phyloP scores from a whole-genome alignment of 2,797 vertebrate genomes.

The Propithecus perrieri region DNA sequence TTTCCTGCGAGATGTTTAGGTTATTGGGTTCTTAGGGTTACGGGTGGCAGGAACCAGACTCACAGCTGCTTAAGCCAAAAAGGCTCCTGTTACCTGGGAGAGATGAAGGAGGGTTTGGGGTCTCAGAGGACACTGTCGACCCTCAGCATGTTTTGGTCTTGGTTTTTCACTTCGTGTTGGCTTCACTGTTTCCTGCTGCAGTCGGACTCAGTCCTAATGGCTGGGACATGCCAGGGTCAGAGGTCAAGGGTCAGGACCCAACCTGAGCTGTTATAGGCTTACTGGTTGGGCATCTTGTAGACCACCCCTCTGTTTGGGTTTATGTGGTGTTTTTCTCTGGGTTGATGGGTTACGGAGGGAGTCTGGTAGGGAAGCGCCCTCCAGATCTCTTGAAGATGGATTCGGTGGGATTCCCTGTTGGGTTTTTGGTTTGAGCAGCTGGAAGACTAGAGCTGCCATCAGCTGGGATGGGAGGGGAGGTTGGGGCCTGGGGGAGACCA shows the following conservation, averaged over 20 bases:
- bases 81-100: too few relatives aligned
- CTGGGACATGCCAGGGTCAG: not conserved
- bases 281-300: not conserved
- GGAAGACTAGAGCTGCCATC: not conserved
- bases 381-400: not conserved
- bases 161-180: not conserved
- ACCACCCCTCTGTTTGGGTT: not conserved
- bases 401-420: not conserved
- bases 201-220: too few relatives aligned
- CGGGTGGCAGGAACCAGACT: too few relatives aligned
- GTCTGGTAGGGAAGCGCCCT: too few relatives aligned
- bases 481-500: rapidly evolving
- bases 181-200: rapidly evolving
- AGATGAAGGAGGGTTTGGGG: too few relatives aligned
- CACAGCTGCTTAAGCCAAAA: too few relatives aligned
- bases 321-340: not conserved
- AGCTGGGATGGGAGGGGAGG: not conserved
- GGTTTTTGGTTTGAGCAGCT: not conserved
- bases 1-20: too few relatives aligned
- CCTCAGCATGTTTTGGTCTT: not conserved
- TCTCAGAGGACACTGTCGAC: not conserved
- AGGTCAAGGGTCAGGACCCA: not conserved
- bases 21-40: not conserved
- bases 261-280: not conserved
- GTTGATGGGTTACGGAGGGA: not conserved